phyloP scores from a whole-genome alignment of 2,113 vertebrate genomes.

The Lipotes vexillifer region DNA sequence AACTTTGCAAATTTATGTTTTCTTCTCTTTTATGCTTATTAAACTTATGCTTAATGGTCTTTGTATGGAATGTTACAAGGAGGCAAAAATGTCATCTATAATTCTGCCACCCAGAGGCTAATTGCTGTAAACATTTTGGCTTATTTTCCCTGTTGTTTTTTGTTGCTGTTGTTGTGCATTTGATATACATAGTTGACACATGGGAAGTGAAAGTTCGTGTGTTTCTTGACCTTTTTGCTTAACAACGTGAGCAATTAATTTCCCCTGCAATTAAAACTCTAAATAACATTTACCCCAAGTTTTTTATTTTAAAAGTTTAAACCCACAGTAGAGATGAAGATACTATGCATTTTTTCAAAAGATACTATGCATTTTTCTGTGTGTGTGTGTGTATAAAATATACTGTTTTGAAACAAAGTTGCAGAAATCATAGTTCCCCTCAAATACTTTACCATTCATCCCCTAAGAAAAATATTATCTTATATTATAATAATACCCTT shows the following conservation, averaged over 20 bases:
- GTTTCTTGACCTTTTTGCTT: neutral
- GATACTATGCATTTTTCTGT: neutral
- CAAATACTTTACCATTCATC: neutral
- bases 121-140: slow-evolving; percentile 21
- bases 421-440: neutral
- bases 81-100: neutral
- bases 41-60: neutral
- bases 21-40: neutral
- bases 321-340: neutral
- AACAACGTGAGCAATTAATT: neutral
- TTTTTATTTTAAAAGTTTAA: slow-evolving; percentile 36
- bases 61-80: neutral
- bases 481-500: neutral
- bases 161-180: neutral
- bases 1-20: neutral
- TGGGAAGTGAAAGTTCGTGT: slow-evolving; percentile 3
- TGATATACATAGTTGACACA: neutral
- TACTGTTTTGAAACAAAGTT: neutral
- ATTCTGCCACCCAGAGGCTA: slow-evolving; percentile 38
- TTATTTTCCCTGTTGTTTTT: neutral
- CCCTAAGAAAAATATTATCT: neutral
- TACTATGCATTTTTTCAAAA: neutral
- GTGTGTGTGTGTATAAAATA: neutral
- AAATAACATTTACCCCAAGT: neutral
- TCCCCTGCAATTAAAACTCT: neutral